Percentiles rank a stretch among this genome's conserved stretches.
phyloP scores from a whole-genome alignment of 1,140 invertebrate species.

The Psix sp. region DNA sequence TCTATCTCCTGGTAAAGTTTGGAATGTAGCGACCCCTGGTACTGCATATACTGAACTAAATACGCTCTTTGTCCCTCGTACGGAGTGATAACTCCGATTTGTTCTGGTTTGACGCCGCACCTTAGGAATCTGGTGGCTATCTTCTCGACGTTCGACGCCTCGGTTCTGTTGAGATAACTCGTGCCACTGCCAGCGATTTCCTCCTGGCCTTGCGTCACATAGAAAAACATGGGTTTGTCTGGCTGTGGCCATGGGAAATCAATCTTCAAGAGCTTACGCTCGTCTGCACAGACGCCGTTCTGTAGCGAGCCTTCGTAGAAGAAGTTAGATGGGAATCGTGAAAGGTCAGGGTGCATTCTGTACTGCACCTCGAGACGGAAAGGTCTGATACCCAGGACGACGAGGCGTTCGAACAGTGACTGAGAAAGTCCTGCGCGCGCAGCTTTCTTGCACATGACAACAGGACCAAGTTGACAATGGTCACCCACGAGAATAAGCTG shows the following conservation, averaged over 20 bases:
- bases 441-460: slow-evolving; percentile 99
- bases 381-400: slow-evolving; percentile 96
- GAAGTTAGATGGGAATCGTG: slow-evolving; percentile 98
- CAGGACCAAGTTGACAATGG: slow-evolving; percentile 98
- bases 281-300: slow-evolving; percentile 98
- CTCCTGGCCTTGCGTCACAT: slow-evolving; percentile 98
- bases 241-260: slow-evolving; percentile 98
- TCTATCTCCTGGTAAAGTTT: slow-evolving; percentile 99
- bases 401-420: slow-evolving; percentile 97
- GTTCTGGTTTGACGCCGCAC: slow-evolving; percentile 96
- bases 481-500: slow-evolving; percentile 97
- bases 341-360: slow-evolving; percentile 98
- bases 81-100: slow-evolving; percentile 99
- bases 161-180: slow-evolving; percentile 98
- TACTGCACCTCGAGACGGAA: slow-evolving; percentile 99
- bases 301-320: slow-evolving; percentile 99
- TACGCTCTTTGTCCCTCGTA: slow-evolving; percentile 99
- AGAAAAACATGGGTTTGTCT: slow-evolving; percentile 99
- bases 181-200: slow-evolving; percentile 99
- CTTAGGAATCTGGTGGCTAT: slow-evolving; percentile 95
- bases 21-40: slow-evolving; percentile 96
- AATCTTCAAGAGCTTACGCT: slow-evolving; percentile 91
- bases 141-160: slow-evolving; percentile 99
- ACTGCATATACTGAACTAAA: slow-evolving; percentile 99
- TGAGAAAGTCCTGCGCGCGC: slow-evolving; percentile 97